Evolutionary conservation across 1,140 invertebrate species (phyloP), one percentile per base, ranked within the genome.

Genomic region (Plectrocnemia conspersa): DNA sequence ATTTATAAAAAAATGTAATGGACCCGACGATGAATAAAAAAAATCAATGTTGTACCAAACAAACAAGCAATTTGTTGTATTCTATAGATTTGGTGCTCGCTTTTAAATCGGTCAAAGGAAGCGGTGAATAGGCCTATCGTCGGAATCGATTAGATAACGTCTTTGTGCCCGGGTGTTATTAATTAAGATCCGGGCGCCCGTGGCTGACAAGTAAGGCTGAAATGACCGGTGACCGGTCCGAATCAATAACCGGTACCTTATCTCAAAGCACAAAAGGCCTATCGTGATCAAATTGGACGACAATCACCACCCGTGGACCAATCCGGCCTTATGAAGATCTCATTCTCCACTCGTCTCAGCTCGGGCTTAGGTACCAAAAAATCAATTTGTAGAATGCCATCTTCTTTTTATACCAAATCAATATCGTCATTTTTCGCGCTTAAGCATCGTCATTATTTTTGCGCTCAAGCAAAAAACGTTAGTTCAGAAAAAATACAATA

Each of bases 121-220:
- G 9, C 19, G 18, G 5, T 16, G 4, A 10, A 48, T 21, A 36
- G 29, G 22, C 11, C 2, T 47, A 38, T 50, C 32, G 33, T 38
- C 16, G 32, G 22, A 35, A 50, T 50, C 47, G 47, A 50, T 50
- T 50, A 50, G 19, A 24, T 21, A 13, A 19, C 11, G 2, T 36
- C 47, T 50, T 50, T 50, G 33, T 50, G 21, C 47, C 25, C 7
- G 33, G 23, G 11, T n/a, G 25, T 38, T 38, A 50, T 50, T 35
- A 50, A 50, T 50, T 50, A 50, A 50, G 21, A 50, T 24, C 33
- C 38, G 23, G 47, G 25, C 47, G 47, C 33, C 47, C 47, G 47
- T 22, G 42, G 16, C 42, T 24, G 16, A 22, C 22, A 45, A 23
- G 42, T 7, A n/a, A n/a, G n/a, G n/a, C n/a, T n/a, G 38, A 41